Base-by-base conservation (phyloP, 2,113 vertebrate genomes). In the Lathamus discolor region DNA sequence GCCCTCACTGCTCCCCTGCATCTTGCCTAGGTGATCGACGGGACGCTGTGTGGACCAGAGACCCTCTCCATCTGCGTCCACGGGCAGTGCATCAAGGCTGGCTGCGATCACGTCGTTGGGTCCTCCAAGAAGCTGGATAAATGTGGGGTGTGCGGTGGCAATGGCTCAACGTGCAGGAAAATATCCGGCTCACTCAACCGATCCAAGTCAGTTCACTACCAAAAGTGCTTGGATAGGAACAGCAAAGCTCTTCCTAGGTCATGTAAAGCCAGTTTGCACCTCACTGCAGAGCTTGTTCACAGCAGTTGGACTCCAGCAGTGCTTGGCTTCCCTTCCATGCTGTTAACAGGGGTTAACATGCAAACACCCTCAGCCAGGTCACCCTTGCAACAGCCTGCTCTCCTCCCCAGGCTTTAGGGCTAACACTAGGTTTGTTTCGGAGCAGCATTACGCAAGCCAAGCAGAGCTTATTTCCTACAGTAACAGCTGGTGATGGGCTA, bases 51-150 rank as follows among this genome's bases (percentile, higher is more conserved):
- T 23, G 99, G 99, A 10, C 99, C 99, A 0, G 99, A 99, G 90
- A 99, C 98, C 48, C 99, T 99, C 33, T 99, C 99, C 17, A 97
- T 99, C 94, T 99, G 99, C 7, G 99, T 99, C 43, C 98, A 98
- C 1, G 99, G 99, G 68, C 99, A 99, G 95, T 99, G 99, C 93
- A 98, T 99, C 96, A 99, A 99, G 95, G 99, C 99, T 3, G 99
- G 99, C 90, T 99, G 99, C 49, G 99, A 99, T 66, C 99, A 99
- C 9, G 41, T 99, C 70, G 97, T 99, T 2, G 99, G 99, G 9
- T 99, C 99, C n/a, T 98, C 97, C 88, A 98, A 98, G 97, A 99
- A 98, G 95, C 97, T 99, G 96, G 99, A 99, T 96, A 99, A 99
- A 94, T 99, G 99, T 10, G 99, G 99, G 15, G 98, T 98, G 95